Conservation (phyloP, 2,888 invertebrate genomes). For the Dastarcus helophoroides region DNA sequence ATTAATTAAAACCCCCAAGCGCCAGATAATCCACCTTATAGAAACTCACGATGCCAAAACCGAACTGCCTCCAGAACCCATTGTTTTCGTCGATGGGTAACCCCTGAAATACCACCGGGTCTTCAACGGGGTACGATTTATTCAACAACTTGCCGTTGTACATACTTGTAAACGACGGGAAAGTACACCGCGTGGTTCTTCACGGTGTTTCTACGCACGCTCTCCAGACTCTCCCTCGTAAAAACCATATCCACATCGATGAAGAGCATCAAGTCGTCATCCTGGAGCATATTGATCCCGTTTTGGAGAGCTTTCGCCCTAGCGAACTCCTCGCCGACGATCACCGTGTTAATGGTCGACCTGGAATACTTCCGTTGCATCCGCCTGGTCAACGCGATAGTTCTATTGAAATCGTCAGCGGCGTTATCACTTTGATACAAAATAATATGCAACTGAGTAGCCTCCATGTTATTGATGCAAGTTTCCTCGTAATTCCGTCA, state of each 20-base stretch:
- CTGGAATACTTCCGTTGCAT: slow-evolving; percentile 46
- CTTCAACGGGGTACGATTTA: slow-evolving; percentile 30
- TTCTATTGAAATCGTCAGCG: slow-evolving; percentile 45
- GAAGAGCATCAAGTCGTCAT: slow-evolving; percentile 70
- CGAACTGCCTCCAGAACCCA: slow-evolving; percentile 93
- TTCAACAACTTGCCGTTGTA: slow-evolving; percentile 64
- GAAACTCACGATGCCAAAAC: slow-evolving; percentile 88
- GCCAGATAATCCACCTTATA: slow-evolving; percentile 74
- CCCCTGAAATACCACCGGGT: slow-evolving; percentile 15
- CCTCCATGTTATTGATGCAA: slow-evolving; percentile 52
- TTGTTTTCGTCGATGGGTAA: slow-evolving; percentile 39
- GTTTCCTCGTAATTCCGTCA: slow-evolving; percentile 72
- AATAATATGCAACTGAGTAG: slow-evolving; percentile 56
- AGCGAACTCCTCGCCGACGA: slow-evolving; percentile 52
- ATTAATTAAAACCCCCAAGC: slow-evolving; percentile 83
- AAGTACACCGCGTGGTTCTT: slow-evolving; percentile 71
- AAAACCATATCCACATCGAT: slow-evolving; percentile 95
- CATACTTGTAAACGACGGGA: slow-evolving; percentile 93
- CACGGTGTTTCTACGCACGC: slow-evolving; percentile 69
- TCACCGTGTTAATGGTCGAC: slow-evolving; percentile 37
- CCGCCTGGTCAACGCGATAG: slow-evolving; percentile 44
- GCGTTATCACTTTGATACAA: slow-evolving; percentile 43
- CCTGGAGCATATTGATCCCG: slow-evolving; percentile 50
- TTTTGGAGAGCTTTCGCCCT: slow-evolving; percentile 73
- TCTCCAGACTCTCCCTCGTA: slow-evolving; percentile 55